Evolutionary conservation across 2,888 invertebrate genomes (phyloP).

Genomic region (Leptinotarsa tumamoca): DNA sequence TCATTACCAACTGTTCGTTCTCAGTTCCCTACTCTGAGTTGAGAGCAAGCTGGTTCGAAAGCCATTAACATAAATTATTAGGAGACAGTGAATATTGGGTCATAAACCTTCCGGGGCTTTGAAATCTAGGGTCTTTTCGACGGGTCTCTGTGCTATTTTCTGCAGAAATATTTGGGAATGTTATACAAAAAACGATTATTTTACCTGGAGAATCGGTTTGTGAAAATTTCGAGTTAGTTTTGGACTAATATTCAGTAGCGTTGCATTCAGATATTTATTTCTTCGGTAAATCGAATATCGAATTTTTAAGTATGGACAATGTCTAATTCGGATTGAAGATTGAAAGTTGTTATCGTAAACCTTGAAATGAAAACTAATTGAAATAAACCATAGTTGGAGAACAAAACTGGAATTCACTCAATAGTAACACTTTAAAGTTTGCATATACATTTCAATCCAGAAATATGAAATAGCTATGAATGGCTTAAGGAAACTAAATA

Average conservation of each 20-base stretch:
- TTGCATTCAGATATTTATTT: neutral
- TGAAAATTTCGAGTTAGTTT: constrained; percentile 41
- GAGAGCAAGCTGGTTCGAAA: constrained; percentile 56
- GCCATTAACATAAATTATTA: constrained; percentile 72
- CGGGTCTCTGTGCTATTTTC: constrained; percentile 43
- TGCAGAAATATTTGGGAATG: constrained; percentile 45
- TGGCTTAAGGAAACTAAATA: no score
- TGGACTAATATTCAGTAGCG: neutral
- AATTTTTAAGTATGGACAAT: no score
- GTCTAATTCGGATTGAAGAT: no score
- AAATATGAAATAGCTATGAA: no score
- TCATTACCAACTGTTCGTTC: constrained; percentile 64
- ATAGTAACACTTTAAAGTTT: no score
- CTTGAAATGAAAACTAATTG: no score
- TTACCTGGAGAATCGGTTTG: constrained; percentile 28
- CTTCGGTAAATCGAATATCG: neutral
- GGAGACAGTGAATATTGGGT: constrained; percentile 72
- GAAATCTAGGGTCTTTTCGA: constrained; percentile 49
- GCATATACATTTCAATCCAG: no score
- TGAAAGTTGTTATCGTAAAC: no score
- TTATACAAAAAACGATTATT: constrained; percentile 22
- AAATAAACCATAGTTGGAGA: no score
- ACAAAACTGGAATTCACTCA: no score
- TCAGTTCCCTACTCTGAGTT: constrained; percentile 59
- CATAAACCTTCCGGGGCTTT: constrained; percentile 64